These are phyloP conservation scores for Dryobates pubescens DNA, from an alignment of 2,797 vertebrate species.

Conservation along the genomic window DNA sequence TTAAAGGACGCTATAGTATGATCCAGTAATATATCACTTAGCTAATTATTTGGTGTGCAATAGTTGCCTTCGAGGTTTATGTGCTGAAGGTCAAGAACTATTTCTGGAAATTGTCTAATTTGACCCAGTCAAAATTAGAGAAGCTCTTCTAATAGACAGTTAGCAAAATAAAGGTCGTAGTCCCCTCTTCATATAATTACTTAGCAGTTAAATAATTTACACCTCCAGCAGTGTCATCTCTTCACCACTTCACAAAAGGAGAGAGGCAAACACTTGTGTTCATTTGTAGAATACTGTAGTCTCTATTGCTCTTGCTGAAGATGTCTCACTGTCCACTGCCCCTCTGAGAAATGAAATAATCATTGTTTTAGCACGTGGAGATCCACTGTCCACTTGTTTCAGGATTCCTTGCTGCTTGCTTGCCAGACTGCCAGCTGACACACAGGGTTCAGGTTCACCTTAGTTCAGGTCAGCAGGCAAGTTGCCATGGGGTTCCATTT, in stretches of 20 bases:
- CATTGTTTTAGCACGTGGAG: rapidly evolving
- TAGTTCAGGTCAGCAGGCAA: background rate
- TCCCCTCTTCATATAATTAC: constrained; percentile 39
- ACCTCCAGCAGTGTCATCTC: background rate
- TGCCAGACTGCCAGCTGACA: background rate
- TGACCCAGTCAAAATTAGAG: constrained; percentile 57
- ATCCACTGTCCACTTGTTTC: rapidly evolving
- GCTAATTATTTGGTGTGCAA: constrained; percentile 37
- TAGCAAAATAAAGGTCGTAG: constrained; percentile 43
- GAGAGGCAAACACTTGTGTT: background rate
- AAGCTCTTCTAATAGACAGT: constrained; percentile 46
- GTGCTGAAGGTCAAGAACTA: constrained; percentile 63
- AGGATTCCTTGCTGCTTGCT: background rate
- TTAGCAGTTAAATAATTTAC: constrained; percentile 32
- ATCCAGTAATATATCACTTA: constrained; percentile 1
- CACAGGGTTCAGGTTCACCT: rapidly evolving
- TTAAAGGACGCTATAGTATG: constrained; percentile 27
- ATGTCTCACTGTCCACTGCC: rapidly evolving
- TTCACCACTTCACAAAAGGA: background rate
- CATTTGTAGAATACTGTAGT: background rate
- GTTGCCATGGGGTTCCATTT: background rate
- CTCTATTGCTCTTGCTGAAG: background rate
- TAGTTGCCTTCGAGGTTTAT: constrained; percentile 27
- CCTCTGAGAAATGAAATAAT: background rate
- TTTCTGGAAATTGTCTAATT: constrained; percentile 59